Percentiles rank a stretch among this genome's conserved stretches.
These are phyloP conservation scores for Cylas formicarius DNA, from an alignment of 1,140 invertebrate genomes.

Conservation along the genomic window DNA sequence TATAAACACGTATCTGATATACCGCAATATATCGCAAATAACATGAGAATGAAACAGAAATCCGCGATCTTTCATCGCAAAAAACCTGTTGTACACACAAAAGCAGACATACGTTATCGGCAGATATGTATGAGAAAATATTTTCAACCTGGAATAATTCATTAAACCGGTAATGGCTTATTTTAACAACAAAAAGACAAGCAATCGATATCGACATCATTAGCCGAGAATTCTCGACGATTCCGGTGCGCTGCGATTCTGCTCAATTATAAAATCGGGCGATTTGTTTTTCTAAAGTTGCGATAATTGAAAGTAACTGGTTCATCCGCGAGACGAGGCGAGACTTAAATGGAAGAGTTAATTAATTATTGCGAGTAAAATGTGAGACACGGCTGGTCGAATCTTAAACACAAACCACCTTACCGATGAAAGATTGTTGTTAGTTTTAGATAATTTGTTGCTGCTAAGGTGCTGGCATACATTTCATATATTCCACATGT, in stretches of 20 bases:
- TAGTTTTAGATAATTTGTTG: too few species aligned
- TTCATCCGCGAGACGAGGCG: too few species aligned
- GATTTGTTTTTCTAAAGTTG: slow-evolving; percentile 27
- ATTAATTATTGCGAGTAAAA: too few species aligned
- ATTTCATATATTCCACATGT: too few species aligned
- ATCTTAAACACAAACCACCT: too few species aligned
- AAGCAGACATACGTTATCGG: slow-evolving; percentile 28
- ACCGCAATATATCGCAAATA: slow-evolving; percentile 3
- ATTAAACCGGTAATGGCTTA: slow-evolving; percentile 35
- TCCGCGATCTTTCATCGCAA: slow-evolving; percentile 9
- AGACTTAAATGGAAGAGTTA: too few species aligned
- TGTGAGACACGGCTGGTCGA: too few species aligned
- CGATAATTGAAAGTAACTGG: slow-evolving; percentile 19
- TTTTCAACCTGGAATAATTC: slow-evolving; percentile 26
- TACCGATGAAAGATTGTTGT: too few species aligned
- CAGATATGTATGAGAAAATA: slow-evolving; percentile 34
- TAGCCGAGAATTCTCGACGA: slow-evolving; percentile 24
- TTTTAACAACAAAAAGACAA: slow-evolving; percentile 28
- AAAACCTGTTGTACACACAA: slow-evolving; percentile 23
- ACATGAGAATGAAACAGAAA: slow-evolving; percentile 5
- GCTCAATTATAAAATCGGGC: slow-evolving; percentile 26
- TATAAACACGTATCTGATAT: slow-evolving; percentile 15
- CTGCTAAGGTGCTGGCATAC: too few species aligned
- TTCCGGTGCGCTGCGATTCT: slow-evolving; percentile 25
- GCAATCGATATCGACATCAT: slow-evolving; percentile 30